These are phyloP conservation scores for Amaurobius ferox DNA, from an alignment of 2,888 invertebrate genomes.

Conservation along the genomic window DNA sequence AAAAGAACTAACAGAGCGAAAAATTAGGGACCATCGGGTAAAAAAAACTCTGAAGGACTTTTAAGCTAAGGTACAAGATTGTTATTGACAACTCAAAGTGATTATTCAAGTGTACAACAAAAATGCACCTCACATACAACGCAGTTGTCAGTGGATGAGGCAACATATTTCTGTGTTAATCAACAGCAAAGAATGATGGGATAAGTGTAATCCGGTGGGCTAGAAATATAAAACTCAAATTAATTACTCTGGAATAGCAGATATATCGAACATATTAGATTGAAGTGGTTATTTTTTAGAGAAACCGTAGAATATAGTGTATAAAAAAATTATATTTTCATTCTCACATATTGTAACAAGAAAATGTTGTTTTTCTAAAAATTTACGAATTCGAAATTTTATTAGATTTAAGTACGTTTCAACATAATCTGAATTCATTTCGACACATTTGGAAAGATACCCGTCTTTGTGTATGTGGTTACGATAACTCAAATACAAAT, in stretches of 20 bases:
- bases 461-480: too few relatives aligned
- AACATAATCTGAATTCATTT: too few relatives aligned
- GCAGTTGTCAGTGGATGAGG: background rate
- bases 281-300: background rate
- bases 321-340: too few relatives aligned
- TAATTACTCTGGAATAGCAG: background rate
- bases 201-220: background rate
- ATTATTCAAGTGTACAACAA: background rate
- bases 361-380: too few relatives aligned
- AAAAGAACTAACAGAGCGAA: too few relatives aligned
- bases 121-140: background rate
- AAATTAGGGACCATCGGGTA: too few relatives aligned
- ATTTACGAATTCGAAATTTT: too few relatives aligned
- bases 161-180: slow-evolving; percentile 3
- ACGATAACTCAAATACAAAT: too few relatives aligned
- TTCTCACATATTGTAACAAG: too few relatives aligned
- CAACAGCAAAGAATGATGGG: background rate
- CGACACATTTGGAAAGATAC: too few relatives aligned
- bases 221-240: slow-evolving; percentile 1
- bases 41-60: background rate
- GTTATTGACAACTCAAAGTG: background rate
- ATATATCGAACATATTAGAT: background rate
- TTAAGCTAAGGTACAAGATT: background rate
- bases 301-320: too few relatives aligned
- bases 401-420: too few relatives aligned